Evolutionary conservation across 1,140 invertebrate genomes (phyloP).

Genomic region (Paralvinella palmiformis): DNA sequence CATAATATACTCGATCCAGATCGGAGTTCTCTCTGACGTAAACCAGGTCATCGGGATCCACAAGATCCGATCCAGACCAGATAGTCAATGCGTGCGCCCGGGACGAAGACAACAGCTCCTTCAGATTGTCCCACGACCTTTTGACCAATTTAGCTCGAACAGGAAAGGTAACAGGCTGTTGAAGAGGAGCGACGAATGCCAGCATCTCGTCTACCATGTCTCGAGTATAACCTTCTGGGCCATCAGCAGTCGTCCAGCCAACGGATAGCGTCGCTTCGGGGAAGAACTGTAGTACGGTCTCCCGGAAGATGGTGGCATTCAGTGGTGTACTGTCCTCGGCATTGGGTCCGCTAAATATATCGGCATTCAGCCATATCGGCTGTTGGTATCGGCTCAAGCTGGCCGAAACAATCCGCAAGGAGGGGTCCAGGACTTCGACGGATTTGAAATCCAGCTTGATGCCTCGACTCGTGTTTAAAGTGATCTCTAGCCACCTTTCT

Average conservation of each 20-base stretch:
- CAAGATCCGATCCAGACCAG: neutral
- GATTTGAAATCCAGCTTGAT: slow-evolving; percentile 88
- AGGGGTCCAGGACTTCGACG: neutral
- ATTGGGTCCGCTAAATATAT: neutral
- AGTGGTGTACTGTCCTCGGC: neutral
- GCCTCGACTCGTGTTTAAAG: slow-evolving; percentile 64
- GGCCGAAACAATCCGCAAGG: neutral
- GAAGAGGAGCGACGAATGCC: neutral
- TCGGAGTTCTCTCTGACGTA: neutral
- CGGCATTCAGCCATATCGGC: neutral
- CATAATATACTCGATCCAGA: neutral
- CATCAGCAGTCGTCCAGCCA: neutral
- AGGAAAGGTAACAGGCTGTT: neutral
- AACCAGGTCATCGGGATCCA: neutral
- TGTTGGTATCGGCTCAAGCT: neutral
- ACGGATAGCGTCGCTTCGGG: neutral
- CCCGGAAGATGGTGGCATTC: neutral
- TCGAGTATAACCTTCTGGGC: neutral
- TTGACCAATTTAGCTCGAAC: neutral
- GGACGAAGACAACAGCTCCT: neutral
- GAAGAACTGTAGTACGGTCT: neutral
- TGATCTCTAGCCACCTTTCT: slow-evolving; percentile 62
- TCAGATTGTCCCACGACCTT: neutral
- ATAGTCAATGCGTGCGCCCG: neutral
- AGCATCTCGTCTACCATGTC: neutral